Base-by-base conservation (phyloP, 2,113 vertebrate genomes). In the Pygoscelis adeliae region DNA sequence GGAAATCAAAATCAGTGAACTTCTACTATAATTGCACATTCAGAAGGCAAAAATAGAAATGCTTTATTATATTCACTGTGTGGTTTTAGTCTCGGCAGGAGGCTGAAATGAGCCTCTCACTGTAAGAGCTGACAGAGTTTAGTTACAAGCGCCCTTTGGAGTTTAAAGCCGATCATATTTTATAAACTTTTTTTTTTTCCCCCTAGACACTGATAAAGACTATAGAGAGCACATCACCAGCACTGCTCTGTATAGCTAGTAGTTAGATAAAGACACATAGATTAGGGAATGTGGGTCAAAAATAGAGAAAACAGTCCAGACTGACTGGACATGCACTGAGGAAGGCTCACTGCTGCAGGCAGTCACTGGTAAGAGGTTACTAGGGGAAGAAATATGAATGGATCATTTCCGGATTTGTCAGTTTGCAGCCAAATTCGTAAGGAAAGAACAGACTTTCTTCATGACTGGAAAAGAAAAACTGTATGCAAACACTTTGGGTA, bases 301-400 rank as follows among this genome's bases (percentile, higher is more conserved):
- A 96, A 74, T 0, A 90, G 90, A 97, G 66, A 93, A 95, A 96
- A 87, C 34, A 30, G 89, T 74, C 85, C 93, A 79, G 94, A 85
- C 81, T 90, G 93, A 73, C 87, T 93, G 93, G 94, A 96, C 89
- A 61, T 78, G 92, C 96, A 83, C 82, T 49, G 79, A 93, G 72
- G 95, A 96, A 93, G 84, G 90, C 81, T 94, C 72, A 29, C 86
- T 67, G 91, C 97, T 98, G 42, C 86, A 74, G 96, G 97, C 95
- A 82, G 47, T 71, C 46, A 61, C 82, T 83, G 85, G 87, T 76
- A 78, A 96, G 78, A 97, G 91, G 90, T 96, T 97, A 94, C 84
- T 38, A 65, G 90, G 78, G 83, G 87, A 96, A 96, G 93, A 97
- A 97, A 95, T 93, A 96, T 63, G 65, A 97, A 97, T 95, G 96